Evolutionary conservation across 1,140 invertebrate genomes (phyloP).

Genomic region (Ostrea edulis): DNA sequence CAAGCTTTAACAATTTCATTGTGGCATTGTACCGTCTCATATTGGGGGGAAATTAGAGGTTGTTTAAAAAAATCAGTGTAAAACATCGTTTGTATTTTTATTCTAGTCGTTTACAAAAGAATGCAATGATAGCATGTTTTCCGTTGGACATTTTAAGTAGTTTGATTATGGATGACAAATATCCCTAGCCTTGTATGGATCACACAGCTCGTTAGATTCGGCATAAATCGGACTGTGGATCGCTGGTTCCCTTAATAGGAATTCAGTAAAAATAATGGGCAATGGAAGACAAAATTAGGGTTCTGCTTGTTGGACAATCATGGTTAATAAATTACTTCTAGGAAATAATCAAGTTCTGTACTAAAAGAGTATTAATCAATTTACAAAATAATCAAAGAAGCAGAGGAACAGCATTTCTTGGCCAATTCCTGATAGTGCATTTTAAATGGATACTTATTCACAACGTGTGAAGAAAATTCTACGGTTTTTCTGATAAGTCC

Average conservation of each 20-base stretch:
- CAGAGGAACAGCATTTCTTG: background rate
- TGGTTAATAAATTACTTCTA: slow-evolving; percentile 27
- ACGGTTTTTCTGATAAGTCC: background rate
- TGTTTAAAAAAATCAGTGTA: background rate
- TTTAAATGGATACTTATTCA: background rate
- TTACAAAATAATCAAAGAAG: slow-evolving; percentile 22
- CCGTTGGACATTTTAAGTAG: slow-evolving; percentile 1
- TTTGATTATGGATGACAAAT: slow-evolving; percentile 31
- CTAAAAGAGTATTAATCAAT: slow-evolving; percentile 35
- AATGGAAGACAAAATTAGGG: slow-evolving; percentile 3
- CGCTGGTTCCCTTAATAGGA: slow-evolving; percentile 10
- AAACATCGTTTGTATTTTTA: background rate
- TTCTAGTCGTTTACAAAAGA: background rate
- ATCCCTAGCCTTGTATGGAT: slow-evolving; percentile 12
- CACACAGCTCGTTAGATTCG: slow-evolving; percentile 28
- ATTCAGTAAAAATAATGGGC: slow-evolving; percentile 31
- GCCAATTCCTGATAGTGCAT: slow-evolving; percentile 9
- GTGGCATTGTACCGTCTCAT: background rate
- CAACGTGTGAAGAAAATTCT: background rate
- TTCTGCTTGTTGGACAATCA: slow-evolving; percentile 14
- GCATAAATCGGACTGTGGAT: background rate
- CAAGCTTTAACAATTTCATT: background rate
- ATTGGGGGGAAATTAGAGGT: background rate
- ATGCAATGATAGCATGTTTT: slow-evolving; percentile 10
- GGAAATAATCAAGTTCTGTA: slow-evolving; percentile 35